A percentile compares a stretch with the other conserved stretches of the same genome.
phyloP scores from a whole-genome alignment of 2,113 vertebrate genomes.

The Dinomys branickii region DNA sequence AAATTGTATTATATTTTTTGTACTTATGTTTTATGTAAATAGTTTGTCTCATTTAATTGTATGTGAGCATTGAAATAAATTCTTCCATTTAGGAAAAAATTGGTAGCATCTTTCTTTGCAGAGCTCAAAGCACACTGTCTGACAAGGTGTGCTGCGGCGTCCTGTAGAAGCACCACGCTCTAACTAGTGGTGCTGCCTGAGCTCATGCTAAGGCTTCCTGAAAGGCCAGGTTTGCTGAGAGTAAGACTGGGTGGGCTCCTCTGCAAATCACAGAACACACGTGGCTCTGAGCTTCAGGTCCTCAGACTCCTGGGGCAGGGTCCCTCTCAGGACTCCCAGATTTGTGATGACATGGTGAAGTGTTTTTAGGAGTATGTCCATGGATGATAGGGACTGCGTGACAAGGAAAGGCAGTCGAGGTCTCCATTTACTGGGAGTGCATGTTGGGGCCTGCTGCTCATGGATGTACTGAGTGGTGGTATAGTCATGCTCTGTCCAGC shows the following conservation, averaged over 20 bases:
- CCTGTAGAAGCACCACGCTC: not conserved
- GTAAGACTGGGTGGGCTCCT: accelerated
- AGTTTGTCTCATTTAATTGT: constrained; percentile 72
- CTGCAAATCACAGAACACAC: accelerated
- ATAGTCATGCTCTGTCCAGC: not conserved
- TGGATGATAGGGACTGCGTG: too few species aligned
- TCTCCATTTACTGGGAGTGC: not conserved
- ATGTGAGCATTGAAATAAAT: constrained; percentile 77
- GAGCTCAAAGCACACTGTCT: accelerated
- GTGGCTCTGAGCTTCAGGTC: not conserved
- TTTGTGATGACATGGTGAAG: accelerated
- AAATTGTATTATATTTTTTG: constrained; percentile 83
- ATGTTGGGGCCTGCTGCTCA: too few species aligned
- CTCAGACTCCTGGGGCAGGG: not conserved
- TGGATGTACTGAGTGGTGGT: accelerated
- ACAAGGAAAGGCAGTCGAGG: not conserved
- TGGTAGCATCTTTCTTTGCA: not conserved
- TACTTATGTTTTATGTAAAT: constrained; percentile 77
- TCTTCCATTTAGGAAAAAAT: constrained; percentile 63
- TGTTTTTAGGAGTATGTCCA: too few species aligned
- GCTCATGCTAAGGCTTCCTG: not conserved
- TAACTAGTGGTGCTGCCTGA: not conserved
- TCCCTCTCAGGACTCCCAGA: too few species aligned
- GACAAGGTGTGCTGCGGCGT: not conserved
- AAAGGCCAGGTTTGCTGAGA: not conserved